phyloP scores from a whole-genome alignment of 1,140 invertebrate species.

The Sminthurinus signatus region DNA sequence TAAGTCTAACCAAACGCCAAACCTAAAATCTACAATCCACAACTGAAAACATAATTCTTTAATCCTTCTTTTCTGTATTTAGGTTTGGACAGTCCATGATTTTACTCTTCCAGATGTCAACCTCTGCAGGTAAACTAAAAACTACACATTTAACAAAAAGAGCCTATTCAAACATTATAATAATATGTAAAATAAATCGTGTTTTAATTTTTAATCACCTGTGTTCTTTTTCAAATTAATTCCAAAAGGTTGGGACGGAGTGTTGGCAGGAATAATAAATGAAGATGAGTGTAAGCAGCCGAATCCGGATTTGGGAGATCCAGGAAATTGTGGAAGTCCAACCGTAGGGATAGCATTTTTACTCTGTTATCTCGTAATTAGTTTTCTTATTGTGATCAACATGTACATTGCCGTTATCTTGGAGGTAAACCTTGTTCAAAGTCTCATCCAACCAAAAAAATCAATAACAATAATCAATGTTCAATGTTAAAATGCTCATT shows the following conservation, averaged over 20 bases:
- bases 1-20: too few relatives aligned
- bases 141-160: neutral
- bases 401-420: slow-evolving; percentile 99
- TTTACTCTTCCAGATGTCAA: slow-evolving; percentile 74
- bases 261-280: slow-evolving; percentile 92
- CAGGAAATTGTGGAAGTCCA: slow-evolving; percentile 85
- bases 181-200: slow-evolving; percentile 64
- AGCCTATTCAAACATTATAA: neutral
- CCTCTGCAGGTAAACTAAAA: slow-evolving; percentile 38
- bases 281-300: slow-evolving; percentile 79
- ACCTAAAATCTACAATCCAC: too few relatives aligned
- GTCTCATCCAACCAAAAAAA: too few relatives aligned
- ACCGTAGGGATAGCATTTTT: slow-evolving; percentile 90
- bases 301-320: slow-evolving; percentile 75
- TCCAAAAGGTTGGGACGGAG: slow-evolving; percentile 86
- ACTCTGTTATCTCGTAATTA: slow-evolving; percentile 92
- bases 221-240: neutral
- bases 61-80: too few relatives aligned
- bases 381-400: slow-evolving; percentile 97
- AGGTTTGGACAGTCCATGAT: slow-evolving; percentile 98
- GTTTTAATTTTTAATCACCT: neutral
- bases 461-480: too few relatives aligned
- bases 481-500: too few relatives aligned
- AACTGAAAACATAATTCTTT: too few relatives aligned
- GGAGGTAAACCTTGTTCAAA: too few relatives aligned